Base-by-base conservation (phyloP, 1,140 invertebrate genomes). In the Aethina tumida region DNA sequence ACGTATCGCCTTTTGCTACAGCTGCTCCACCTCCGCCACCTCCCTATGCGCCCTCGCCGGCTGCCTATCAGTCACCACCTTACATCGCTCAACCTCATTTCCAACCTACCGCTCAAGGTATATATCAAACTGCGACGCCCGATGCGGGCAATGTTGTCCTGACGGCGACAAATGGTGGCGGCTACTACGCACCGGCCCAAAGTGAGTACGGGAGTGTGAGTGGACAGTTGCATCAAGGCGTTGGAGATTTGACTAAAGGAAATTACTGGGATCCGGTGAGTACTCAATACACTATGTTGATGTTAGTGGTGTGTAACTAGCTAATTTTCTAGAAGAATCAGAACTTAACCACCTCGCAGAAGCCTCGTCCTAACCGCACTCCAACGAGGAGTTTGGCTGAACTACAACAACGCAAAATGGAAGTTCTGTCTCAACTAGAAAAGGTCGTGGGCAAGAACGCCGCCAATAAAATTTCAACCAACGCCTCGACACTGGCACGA, bases 401-500 rank as follows among this genome's bases (percentile, higher is more conserved):
- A 41, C 58, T 83, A 15, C 65, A 78, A 35, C 75, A 80, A 48
- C 63, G 76, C 9, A 77, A 71, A 52, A 70, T 75, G 58, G 77
- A 80, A 48, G 73, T 83, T 22, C 63, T 81, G 16, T 69, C 67
- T 47, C 77, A 80, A 39, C 52, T 82, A 13, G 77, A 79, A 52
- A 75, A 76, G 44, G 73, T 77, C 24, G 68, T 76, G 19, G 69
- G 68, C 9, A 71, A 70, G 46, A 66, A 66, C 38, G 58, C 63
- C 20, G 61, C 66, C n/a, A 60, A 67, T 7, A 55, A 56, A n/a
- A 60, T 63, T 28, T 58, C 59, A 17, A 56, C 59, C 33, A 55
- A 52, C 9, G 61, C 60, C 5, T 53, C 49, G 12, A 59, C 33
- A 27, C 38, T 60, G 27, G 60, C 59, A 0, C 39, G 55, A 21